These are phyloP conservation scores for Mizuhopecten yessoensis DNA, from an alignment of 1,140 invertebrate genomes.

Conservation along the genomic window DNA sequence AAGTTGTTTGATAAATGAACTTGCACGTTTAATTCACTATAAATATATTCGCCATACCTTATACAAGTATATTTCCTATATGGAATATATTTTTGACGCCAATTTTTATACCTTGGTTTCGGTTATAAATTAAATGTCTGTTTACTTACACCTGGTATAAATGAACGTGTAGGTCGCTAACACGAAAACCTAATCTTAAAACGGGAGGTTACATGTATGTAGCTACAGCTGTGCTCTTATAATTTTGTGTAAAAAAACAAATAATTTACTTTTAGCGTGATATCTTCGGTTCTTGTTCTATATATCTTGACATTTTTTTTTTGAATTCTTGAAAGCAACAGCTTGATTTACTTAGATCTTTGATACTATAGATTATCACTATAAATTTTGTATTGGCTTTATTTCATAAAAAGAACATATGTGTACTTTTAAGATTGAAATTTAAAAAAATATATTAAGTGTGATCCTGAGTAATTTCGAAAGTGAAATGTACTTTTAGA, in stretches of 20 bases:
- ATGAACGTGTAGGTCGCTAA: not conserved
- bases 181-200: not conserved
- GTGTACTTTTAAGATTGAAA: not conserved
- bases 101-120: no score
- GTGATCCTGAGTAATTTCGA: not conserved
- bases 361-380: not conserved
- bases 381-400: not conserved
- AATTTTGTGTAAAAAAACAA: no score
- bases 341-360: not conserved
- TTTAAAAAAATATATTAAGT: no score
- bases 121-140: not conserved
- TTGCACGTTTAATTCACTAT: slow-evolving; percentile 6
- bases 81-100: not conserved
- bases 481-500: not conserved
- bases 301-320: no score
- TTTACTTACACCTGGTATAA: not conserved
- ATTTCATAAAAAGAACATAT: not conserved
- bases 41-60: not conserved
- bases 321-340: not conserved
- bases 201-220: not conserved
- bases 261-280: no score
- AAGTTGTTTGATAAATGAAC: not conserved
- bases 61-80: not conserved
- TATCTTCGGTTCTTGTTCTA: no score
- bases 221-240: no score